Base-by-base conservation (phyloP, 2,113 vertebrate genomes). In the Brachionichthys hirsutus region DNA sequence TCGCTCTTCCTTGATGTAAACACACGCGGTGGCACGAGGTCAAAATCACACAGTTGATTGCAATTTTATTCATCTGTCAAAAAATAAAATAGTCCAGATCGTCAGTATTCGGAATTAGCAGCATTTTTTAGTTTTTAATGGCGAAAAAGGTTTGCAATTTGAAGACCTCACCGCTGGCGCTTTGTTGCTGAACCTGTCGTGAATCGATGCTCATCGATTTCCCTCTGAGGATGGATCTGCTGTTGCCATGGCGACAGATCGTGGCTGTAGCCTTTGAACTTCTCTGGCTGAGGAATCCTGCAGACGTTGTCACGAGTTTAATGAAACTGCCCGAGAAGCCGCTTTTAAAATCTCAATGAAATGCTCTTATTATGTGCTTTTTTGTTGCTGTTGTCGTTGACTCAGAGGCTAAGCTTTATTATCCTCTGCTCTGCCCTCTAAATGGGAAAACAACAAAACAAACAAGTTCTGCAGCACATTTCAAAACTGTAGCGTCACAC, bases 191-290 rank as follows among this genome's bases (percentile, higher is more conserved):
- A 58, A 72, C 71, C 78, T 85, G 76, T 64, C 74, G 72, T 47
- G 49, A 84, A 77, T 84, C 74, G 82, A 24, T 36, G 44, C 16
- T 56, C 62, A 30, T 81, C 84, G 74, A 83, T 77, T 85, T 75
- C 42, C 16, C 42, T 80, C 73, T 75, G 69, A 80, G 70, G 53
- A 74, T 62, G 42, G 15, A 54, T 67, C 55, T 77, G 78, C 73
- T 78, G 73, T 82, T 80, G 74, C 71, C 73, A 55, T 64, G 45
- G 45, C 48, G 43, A 71, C 54, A 51, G 60, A 73, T 48, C 34
- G 13, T 54, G 57, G 16, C 11, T 12, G 24, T 2, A 15, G 24
- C 9, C 67, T 83, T 86, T 87, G 78, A 85, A 81, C 53, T 68
- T 52, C 45, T 77, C 41, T 16, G 52, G 58, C 54, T 55, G 66